Conservation (phyloP, 1,140 invertebrate species). For the Drosophila mauritiana region DNA sequence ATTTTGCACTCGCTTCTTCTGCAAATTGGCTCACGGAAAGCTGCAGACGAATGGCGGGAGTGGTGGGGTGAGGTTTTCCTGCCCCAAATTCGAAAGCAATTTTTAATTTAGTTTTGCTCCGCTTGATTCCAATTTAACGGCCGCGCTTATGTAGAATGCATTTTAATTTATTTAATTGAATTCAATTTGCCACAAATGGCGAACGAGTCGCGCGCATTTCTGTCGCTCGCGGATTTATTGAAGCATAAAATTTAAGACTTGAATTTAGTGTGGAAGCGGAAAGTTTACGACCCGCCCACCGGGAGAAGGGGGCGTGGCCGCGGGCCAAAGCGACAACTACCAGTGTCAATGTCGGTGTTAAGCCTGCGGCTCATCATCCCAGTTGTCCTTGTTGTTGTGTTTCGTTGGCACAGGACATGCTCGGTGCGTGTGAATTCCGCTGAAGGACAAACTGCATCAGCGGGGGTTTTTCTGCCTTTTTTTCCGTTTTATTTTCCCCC, state of each 20-base stretch:
- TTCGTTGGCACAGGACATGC: conserved; percentile 54
- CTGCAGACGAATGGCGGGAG: conserved; percentile 17
- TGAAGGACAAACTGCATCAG: conserved; percentile 68
- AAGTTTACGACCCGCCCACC: conserved; percentile 46
- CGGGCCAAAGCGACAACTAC: conserved; percentile 32
- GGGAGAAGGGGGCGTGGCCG: conserved; percentile 10
- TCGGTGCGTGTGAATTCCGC: conserved; percentile 61
- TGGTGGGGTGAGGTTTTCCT: conserved; percentile 5
- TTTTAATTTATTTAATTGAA: conserved; percentile 82
- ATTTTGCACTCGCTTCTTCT: conserved; percentile 37
- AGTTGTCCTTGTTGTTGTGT: conserved; percentile 21
- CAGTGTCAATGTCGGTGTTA: conserved; percentile 72
- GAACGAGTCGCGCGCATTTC: conserved; percentile 28
- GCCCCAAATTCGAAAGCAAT: conserved; percentile 48
- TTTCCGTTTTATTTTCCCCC: not conserved
- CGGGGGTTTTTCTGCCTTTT: conserved; percentile 27
- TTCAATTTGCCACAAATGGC: conserved; percentile 75
- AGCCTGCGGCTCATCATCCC: conserved; percentile 60
- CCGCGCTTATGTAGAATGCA: conserved; percentile 72
- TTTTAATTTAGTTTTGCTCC: conserved; percentile 61
- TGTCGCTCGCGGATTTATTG: conserved; percentile 67
- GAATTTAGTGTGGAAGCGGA: conserved; percentile 65
- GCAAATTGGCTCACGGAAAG: conserved; percentile 61
- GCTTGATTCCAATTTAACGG: conserved; percentile 43
- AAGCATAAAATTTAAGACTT: conserved; percentile 76